Evolutionary conservation across 1,140 invertebrate species (phyloP).

Genomic region (Drosophila ogumai): DNA sequence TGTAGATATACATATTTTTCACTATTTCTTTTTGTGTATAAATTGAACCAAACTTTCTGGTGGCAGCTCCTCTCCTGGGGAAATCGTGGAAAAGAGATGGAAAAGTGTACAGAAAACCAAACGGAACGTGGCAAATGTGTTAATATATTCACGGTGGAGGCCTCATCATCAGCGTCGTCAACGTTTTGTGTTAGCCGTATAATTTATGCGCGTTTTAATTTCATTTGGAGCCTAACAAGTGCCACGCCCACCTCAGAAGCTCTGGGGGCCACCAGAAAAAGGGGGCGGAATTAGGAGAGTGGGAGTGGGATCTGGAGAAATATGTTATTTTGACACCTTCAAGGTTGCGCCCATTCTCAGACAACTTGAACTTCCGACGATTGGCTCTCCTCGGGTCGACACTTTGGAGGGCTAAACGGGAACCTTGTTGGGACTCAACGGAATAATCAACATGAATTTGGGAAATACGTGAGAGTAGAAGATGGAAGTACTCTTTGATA

Average conservation of each 20-base stretch:
- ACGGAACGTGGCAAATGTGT: slow-evolving; percentile 63
- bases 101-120: slow-evolving; percentile 32
- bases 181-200: slow-evolving; percentile 58
- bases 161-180: slow-evolving; percentile 35
- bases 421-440: slow-evolving; percentile 21
- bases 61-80: neutral
- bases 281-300: slow-evolving; percentile 1
- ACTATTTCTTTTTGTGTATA: neutral
- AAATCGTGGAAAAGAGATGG: slow-evolving; percentile 5
- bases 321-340: slow-evolving; percentile 83
- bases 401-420: neutral
- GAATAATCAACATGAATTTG: slow-evolving; percentile 8
- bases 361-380: slow-evolving; percentile 27
- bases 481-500: neutral
- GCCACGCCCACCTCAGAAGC: slow-evolving; percentile 58
- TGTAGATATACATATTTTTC: too few relatives aligned
- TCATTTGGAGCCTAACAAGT: slow-evolving; percentile 76
- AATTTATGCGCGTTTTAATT: slow-evolving; percentile 83
- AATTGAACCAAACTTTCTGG: slow-evolving; percentile 46
- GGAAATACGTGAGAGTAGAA: neutral
- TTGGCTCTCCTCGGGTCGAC: slow-evolving; percentile 14
- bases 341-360: slow-evolving; percentile 64
- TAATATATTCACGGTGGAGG: slow-evolving; percentile 74
- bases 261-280: slow-evolving; percentile 1
- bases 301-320: slow-evolving; percentile 16